Percentiles rank a stretch among this genome's conserved stretches.
phyloP scores from a whole-genome alignment of 1,140 invertebrate genomes.

The Bombus huntii region DNA sequence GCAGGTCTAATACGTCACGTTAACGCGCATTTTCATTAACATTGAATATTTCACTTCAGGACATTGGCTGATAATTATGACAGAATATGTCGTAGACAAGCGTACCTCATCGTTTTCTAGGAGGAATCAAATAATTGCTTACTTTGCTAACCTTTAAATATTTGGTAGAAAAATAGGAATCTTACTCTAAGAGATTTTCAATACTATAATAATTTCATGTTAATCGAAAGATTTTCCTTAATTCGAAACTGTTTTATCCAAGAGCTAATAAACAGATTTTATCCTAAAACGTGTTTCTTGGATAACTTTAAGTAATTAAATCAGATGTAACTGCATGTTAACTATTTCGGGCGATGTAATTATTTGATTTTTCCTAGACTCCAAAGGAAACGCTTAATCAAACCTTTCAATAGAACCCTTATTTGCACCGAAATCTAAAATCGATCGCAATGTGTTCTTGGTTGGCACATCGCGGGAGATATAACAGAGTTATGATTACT shows the following conservation, averaged over 20 bases:
- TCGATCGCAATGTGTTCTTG: conserved; percentile 24
- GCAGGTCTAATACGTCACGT: conserved; percentile 6
- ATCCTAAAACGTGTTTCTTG: conserved; percentile 14
- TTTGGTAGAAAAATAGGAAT: conserved; percentile 65
- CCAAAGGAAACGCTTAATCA: conserved; percentile 31
- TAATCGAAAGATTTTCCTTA: conserved; percentile 30
- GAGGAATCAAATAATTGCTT: conserved; percentile 27
- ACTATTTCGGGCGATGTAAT: conserved; percentile 46
- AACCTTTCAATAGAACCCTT: conserved; percentile 32
- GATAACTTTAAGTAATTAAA: conserved; percentile 29
- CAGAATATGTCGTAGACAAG: conserved; percentile 34
- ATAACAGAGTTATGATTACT: conserved; percentile 21
- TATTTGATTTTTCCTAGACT: conserved; percentile 57
- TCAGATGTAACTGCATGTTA: conserved; percentile 44
- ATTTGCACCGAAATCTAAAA: conserved; percentile 35
- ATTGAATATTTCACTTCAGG: conserved; percentile 10
- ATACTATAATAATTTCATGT: conserved; percentile 36
- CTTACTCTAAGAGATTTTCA: conserved; percentile 51
- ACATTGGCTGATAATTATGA: conserved; percentile 19
- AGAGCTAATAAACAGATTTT: conserved; percentile 18
- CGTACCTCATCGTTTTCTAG: conserved; percentile 28
- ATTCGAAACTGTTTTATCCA: conserved; percentile 36
- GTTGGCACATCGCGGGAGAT: conserved; percentile 32
- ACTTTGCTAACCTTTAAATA: conserved; percentile 42
- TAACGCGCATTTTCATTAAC: conserved; percentile 7